Base-by-base conservation (phyloP, 2,797 vertebrate species). In the Rhinella marina region DNA sequence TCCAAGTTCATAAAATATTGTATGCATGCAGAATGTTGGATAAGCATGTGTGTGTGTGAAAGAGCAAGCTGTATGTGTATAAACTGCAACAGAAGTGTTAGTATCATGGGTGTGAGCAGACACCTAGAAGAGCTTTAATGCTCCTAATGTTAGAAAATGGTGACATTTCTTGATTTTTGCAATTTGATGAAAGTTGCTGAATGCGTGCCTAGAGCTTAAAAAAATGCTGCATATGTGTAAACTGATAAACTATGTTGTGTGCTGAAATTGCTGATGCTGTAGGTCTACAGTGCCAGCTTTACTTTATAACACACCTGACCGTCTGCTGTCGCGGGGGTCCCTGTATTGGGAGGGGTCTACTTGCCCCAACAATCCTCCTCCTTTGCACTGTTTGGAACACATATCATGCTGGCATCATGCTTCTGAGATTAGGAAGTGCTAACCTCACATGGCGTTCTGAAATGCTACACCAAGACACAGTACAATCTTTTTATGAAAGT, bases 361-460 rank as follows among this genome's bases (percentile, higher is more conserved):
- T 41, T 59, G 25, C 80, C 88, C 88, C 79, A 82, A 29, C n/a
- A 78, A 57, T 25, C 76, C 75, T 66, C 72, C 84, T 61, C 50
- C 61, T 86, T 89, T 89, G 84, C 88, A 89, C 88, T 89, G 85
- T 89, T 72, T 89, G 81, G 73, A 89, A 83, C 85, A 89, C 85
- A 89, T 86, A 89, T 84, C 81, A 86, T n/a, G 64, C 88, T 73
- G 85, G 59, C 72, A 83, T 86, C 88, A 76, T 78, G 80, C 64
- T 86, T 75, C 56, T 80, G 64, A 84, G 64, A 83, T 9, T 72
- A 72, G 62, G 54, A 88, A 70, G 32, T 52, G n/a, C 9, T 73
- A 80, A 32, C 25, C 17, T 89, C 73, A 83, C 85, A 70, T 27
- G 25, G 79, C 8, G 23, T 77, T 73, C 70, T 86, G 48, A 52